Evolutionary conservation across 2,888 invertebrate genomes (phyloP).

Genomic region (Strigamia maritima): DNA sequence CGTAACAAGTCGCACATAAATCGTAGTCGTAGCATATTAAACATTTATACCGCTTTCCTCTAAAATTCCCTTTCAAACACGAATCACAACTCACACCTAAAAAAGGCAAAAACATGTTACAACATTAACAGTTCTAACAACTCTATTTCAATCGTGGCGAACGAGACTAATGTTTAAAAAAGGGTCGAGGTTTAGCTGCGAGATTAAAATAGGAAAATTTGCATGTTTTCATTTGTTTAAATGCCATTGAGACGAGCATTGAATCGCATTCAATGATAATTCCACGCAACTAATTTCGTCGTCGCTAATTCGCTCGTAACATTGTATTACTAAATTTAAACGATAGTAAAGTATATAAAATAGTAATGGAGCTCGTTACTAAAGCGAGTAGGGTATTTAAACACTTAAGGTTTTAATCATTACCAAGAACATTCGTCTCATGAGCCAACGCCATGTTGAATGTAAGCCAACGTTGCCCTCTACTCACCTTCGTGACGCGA

Average conservation of each 20-base stretch:
- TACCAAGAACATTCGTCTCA: conserved; percentile 34
- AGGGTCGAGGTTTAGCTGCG: not conserved
- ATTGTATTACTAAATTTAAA: not conserved
- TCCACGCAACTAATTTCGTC: conserved; percentile 11
- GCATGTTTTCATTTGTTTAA: not conserved
- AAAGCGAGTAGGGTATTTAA: not conserved
- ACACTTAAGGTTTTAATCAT: conserved; percentile 16
- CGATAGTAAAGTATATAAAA: not conserved
- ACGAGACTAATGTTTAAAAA: not conserved
- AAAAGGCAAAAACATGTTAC: conserved; percentile 47
- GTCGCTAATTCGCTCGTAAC: not conserved
- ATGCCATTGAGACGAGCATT: not conserved
- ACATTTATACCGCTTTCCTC: conserved; percentile 97
- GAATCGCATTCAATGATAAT: not conserved
- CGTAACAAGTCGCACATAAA: conserved; percentile 93
- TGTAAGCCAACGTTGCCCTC: not conserved
- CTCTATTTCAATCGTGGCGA: not conserved
- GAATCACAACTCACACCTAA: conserved; percentile 99
- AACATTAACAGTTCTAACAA: not conserved
- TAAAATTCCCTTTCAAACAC: conserved; percentile 95
- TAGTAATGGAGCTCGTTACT: not conserved
- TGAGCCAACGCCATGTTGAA: conserved; percentile 40
- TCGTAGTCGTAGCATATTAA: conserved; percentile 99
- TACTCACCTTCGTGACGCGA: conserved; percentile 76
- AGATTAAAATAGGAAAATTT: not conserved